These are phyloP conservation scores for Enteromius paludinosus DNA, from an alignment of 2,797 vertebrate genomes.

Conservation along the genomic window DNA sequence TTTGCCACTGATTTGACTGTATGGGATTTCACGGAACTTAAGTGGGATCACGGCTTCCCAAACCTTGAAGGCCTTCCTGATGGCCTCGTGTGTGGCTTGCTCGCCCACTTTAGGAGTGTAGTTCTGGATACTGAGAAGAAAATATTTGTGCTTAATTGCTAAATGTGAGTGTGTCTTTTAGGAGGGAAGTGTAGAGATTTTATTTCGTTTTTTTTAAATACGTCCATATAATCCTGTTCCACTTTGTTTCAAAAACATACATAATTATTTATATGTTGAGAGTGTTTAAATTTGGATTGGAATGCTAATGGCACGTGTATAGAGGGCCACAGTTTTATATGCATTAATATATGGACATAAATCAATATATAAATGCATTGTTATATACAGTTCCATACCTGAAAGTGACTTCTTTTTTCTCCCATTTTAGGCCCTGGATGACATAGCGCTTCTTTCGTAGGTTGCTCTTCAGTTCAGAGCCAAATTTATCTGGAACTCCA, in stretches of 20 bases:
- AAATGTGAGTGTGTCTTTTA: background rate
- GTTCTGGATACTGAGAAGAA: constrained; percentile 87
- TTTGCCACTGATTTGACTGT: constrained; percentile 80
- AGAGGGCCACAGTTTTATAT: background rate
- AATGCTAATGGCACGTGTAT: no score
- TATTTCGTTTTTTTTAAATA: background rate
- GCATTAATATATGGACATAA: background rate
- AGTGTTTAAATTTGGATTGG: background rate
- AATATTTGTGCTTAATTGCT: background rate
- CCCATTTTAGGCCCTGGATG: constrained; percentile 91
- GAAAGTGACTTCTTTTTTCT: constrained; percentile 88
- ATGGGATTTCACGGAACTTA: constrained; percentile 89
- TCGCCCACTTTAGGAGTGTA: constrained; percentile 91
- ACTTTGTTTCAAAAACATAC: background rate
- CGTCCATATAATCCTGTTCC: background rate
- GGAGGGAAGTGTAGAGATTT: background rate
- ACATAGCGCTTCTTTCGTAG: constrained; percentile 90
- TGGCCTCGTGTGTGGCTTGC: constrained; percentile 81
- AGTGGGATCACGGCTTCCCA: constrained; percentile 86
- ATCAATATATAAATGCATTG: background rate
- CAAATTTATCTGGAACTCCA: constrained; percentile 92
- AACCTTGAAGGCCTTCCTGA: constrained; percentile 86
- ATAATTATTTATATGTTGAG: background rate
- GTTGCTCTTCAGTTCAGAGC: constrained; percentile 87
- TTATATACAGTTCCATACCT: constrained; percentile 74